A percentile compares a stretch with the other conserved stretches of the same genome.
These are phyloP conservation scores for Anas georgica DNA, from an alignment of 2,797 vertebrate species.

Conservation along the genomic window DNA sequence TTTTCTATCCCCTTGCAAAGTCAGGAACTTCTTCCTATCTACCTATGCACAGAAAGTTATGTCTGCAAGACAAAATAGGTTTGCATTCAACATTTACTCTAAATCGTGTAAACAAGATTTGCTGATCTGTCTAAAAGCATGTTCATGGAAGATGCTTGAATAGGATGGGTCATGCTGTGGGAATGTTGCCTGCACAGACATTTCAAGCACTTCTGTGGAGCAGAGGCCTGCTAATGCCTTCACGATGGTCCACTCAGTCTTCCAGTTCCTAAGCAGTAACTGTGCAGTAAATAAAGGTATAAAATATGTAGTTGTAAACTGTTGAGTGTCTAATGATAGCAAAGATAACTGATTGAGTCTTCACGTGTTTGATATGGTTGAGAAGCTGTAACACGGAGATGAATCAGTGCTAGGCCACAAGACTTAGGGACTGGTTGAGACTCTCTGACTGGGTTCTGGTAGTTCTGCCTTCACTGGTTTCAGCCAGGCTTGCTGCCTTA, in stretches of 20 bases:
- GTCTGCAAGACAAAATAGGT: background rate
- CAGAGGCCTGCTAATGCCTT: background rate
- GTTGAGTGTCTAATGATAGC: background rate
- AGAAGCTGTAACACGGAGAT: background rate
- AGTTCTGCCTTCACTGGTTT: background rate
- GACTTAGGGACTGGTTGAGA: too few relatives aligned
- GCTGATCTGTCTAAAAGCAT: background rate
- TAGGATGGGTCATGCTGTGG: background rate
- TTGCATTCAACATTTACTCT: background rate
- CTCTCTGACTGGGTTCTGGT: background rate
- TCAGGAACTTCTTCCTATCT: background rate
- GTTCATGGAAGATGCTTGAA: rapidly evolving
- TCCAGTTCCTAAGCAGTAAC: background rate
- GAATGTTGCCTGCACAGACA: background rate
- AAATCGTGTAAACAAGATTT: background rate
- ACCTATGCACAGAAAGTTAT: background rate
- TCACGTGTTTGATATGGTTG: background rate
- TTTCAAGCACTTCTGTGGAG: background rate
- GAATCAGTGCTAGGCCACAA: too few relatives aligned
- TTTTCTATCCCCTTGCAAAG: background rate
- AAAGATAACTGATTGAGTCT: background rate
- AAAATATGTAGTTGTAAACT: background rate
- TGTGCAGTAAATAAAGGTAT: background rate
- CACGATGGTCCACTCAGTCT: background rate
- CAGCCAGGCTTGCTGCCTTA: background rate